A percentile compares a stretch with the other conserved stretches of the same genome.
Conservation (phyloP, 2,797 vertebrate species). For the Smutsia temminckii region DNA sequence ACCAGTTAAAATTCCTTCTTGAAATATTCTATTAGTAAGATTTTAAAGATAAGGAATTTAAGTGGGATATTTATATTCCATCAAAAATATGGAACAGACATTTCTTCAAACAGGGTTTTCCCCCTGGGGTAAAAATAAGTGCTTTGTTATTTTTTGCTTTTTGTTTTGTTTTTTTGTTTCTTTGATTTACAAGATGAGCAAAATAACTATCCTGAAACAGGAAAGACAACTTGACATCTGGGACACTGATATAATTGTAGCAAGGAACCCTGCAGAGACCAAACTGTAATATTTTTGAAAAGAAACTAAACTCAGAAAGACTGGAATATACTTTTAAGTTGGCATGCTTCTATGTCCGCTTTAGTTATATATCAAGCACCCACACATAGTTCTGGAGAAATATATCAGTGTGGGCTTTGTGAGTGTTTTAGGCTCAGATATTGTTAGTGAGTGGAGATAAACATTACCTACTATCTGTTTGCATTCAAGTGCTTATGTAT, state of each 20-base stretch:
- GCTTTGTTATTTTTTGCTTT: background rate
- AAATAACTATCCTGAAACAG: background rate
- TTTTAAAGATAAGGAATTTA: background rate
- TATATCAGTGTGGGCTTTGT: background rate
- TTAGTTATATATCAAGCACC: background rate
- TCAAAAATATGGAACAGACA: background rate
- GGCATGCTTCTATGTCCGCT: background rate
- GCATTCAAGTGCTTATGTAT: background rate
- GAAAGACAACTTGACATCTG: background rate
- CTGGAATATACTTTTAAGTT: conserved; percentile 13
- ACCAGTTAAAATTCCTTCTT: conserved; percentile 24
- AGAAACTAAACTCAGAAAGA: background rate
- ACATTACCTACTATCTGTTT: background rate
- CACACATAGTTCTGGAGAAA: background rate
- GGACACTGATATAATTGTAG: background rate
- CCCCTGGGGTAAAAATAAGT: background rate
- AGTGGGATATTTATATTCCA: background rate
- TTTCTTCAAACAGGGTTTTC: background rate
- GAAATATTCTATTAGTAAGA: background rate
- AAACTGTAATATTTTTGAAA: background rate
- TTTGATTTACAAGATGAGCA: conserved; percentile 27
- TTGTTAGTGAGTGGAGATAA: background rate
- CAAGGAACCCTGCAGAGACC: background rate
- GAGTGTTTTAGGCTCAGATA: background rate
- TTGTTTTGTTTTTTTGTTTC: background rate